Evolutionary conservation across 2,113 vertebrate species (phyloP), one percentile per base, ranked within the genome.

Genomic region (Onychostoma macrolepis): DNA sequence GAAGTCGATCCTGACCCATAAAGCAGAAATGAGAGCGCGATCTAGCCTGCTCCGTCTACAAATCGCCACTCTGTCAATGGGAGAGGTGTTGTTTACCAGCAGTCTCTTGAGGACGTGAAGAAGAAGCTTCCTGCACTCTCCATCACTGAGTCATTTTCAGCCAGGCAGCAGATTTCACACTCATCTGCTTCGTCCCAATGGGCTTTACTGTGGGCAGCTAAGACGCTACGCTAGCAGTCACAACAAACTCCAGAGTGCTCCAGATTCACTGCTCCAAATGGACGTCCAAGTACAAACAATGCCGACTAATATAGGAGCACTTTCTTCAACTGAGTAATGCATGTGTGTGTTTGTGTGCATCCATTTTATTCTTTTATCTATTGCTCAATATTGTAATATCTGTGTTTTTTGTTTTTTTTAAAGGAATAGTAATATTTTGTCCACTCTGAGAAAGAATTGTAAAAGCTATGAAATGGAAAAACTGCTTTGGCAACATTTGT

Each of bases 91-190:
- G 87, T 86, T 88, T 85, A 85, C 69, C 78, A n/a, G 28, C 41
- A n/a, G 78, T 58, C 87, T 76, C 83, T 45, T 65, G 80, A 28
- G 33, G 21, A 28, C 56, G 24, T 21, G 43, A 11, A 41, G 41
- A 26, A 61, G n/a, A 28, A 19, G 38, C 80, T 88, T 65, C 65
- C 45, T 77, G 84, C 77, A 36, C 13, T 53, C 21, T 86, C 41
- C 72, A 84, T 76, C 80, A 30, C 69, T 0, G 41, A 33, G 56
- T 87, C 15, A 90, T 91, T 92, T 89, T 90, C 92, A 91, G 69
- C 36, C 87, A 71, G 33, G 17, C 89, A 83, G 75, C 82, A 90
- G 87, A 90, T 90, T 89, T 91, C 89, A 91, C 92, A 93, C 88
- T 33, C 58, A 63, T 85, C 65, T 83, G 71, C 50, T 79, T 74